Base-by-base conservation (phyloP, 1,140 invertebrate genomes). In the Hyposmocoma kahamanoa region DNA sequence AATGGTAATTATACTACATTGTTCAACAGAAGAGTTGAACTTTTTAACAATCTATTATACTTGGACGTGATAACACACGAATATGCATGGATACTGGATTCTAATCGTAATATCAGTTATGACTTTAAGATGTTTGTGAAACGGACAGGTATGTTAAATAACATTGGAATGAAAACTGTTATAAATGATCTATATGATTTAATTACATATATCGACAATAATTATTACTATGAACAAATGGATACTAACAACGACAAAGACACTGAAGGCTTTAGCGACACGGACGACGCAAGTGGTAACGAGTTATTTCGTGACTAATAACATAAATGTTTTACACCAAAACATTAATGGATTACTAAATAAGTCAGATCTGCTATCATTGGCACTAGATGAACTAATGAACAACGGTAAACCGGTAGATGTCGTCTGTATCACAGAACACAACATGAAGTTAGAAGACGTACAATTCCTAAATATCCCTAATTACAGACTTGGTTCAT, bases 351-450 rank as follows among this genome's bases (percentile, higher is more conserved):
- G 38, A 10, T 9, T 49, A 11, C 10, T 49, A 6, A 42, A 19
- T 10, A 42, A 49, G 28, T 3, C 9, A 8, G 47, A 42, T 8
- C 19, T 15, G 0, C 20, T 49, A 21, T 9, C 11, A 4, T 21
- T 20, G 13, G 5, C 8, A 6, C 15, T 49, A 20, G 22, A 42
- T 20, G 36, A 49, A 32, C n/a, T 49, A 11, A 0, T 2, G 3
- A 13, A 10, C 0, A 26, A 13, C 2, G 17, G 20, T 1, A 41
- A 28, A 10, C 9, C 19, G 1, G n/a, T 41, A 2, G 47, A 48
- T 21, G 36, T 48, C 5, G 2, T 48, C 11, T 48, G 47, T 21
- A 13, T 48, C 10, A 48, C 47, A 1, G 47, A 49, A n/a, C 38
- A 49, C 18, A 41, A 41, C 15, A 42, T 49, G 22, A 49, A 10